Conservation (phyloP, 2,113 vertebrate species). For the Acrocephalus arundinaceus region DNA sequence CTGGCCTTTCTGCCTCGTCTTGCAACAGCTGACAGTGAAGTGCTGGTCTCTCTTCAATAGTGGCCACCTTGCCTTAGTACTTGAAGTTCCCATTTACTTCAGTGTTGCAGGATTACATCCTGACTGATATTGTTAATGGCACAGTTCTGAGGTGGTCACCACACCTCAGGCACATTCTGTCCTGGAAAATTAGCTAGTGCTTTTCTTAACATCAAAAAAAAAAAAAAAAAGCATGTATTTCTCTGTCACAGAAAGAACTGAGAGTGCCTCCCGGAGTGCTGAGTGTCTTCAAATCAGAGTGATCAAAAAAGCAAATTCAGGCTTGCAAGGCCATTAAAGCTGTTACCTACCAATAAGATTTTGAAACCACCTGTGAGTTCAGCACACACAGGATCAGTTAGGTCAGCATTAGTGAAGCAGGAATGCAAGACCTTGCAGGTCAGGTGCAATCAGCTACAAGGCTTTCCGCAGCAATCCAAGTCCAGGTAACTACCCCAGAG, state of each 20-base stretch:
- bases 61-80: not conserved
- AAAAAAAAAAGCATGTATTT: rapidly evolving
- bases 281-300: not conserved
- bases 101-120: not conserved
- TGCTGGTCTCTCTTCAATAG: not conserved
- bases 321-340: not conserved
- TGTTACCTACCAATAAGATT: not conserved
- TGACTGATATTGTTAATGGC: not conserved
- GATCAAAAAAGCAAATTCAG: not conserved
- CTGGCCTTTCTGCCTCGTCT: not conserved
- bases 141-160: not conserved
- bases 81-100: not conserved
- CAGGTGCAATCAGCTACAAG: not conserved
- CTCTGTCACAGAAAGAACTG: not conserved
- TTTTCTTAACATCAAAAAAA: not conserved
- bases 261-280: not conserved
- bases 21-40: not conserved
- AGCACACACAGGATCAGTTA: rapidly evolving
- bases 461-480: not conserved
- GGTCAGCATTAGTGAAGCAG: not conserved
- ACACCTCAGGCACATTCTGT: not conserved
- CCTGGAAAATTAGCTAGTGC: not conserved
- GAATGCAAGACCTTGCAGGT: not conserved
- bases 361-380: not conserved
- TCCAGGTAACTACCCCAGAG: not conserved